Conservation (phyloP, 2,888 invertebrate genomes). For the Metellina segmentata region DNA sequence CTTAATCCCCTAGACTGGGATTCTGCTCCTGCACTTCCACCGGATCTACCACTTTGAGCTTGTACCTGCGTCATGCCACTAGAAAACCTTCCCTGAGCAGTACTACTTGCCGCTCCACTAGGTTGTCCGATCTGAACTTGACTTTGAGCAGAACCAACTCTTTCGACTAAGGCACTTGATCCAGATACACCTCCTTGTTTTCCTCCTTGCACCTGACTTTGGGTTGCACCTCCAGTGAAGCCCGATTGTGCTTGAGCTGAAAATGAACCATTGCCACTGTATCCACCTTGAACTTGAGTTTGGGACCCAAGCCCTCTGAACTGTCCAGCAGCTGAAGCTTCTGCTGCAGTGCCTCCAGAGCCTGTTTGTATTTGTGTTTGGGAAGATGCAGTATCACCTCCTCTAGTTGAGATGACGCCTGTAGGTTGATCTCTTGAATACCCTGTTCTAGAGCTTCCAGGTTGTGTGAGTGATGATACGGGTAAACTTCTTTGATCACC, state of each 20-base stretch:
- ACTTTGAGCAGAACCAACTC: slow-evolving; percentile 72
- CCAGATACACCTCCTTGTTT: slow-evolving; percentile 69
- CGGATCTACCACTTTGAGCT: slow-evolving; percentile 59
- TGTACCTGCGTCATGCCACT: slow-evolving; percentile 63
- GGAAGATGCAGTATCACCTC: slow-evolving; percentile 62
- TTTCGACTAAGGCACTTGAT: slow-evolving; percentile 70
- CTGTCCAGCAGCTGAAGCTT: slow-evolving; percentile 70
- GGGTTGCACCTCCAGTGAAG: slow-evolving; percentile 68
- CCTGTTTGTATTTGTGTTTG: slow-evolving; percentile 73
- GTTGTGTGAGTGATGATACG: not conserved
- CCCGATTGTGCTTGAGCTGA: slow-evolving; percentile 76
- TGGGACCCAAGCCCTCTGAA: slow-evolving; percentile 62
- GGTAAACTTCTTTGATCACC: not conserved
- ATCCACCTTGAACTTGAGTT: slow-evolving; percentile 74
- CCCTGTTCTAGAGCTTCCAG: not conserved
- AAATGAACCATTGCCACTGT: slow-evolving; percentile 75
- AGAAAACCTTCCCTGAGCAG: slow-evolving; percentile 72
- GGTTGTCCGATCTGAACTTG: slow-evolving; percentile 74
- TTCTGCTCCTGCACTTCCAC: slow-evolving; percentile 73
- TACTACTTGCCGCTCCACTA: slow-evolving; percentile 70
- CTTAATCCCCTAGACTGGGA: slow-evolving; percentile 71
- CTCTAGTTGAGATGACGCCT: not conserved
- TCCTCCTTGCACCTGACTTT: slow-evolving; percentile 73
- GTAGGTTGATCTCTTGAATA: not conserved
- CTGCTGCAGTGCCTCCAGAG: slow-evolving; percentile 70